phyloP scores from a whole-genome alignment of 2,797 vertebrate genomes.

The Adrianichthys oophorus region DNA sequence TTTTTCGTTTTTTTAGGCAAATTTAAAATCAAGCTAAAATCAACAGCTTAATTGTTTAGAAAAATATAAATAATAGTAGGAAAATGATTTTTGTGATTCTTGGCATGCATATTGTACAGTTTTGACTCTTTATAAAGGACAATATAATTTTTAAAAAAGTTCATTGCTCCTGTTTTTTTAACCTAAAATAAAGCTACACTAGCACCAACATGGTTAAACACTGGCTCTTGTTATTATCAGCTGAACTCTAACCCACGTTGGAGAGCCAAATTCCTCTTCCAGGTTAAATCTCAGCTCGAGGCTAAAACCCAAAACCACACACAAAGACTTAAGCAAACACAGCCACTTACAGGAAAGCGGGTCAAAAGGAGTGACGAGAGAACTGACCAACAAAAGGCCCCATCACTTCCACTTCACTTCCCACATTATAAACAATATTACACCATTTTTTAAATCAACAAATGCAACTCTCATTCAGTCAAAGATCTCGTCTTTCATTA shows the following conservation, averaged over 20 bases:
- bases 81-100: no score
- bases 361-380: conserved; percentile 56
- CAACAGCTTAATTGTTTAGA: no score
- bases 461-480: not conserved
- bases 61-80: no score
- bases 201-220: conserved; percentile 29
- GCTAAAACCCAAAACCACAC: conserved; percentile 39
- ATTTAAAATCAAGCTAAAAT: no score
- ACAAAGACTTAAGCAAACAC: conserved; percentile 11
- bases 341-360: conserved; percentile 46
- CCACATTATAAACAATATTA: conserved; percentile 17
- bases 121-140: no score
- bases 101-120: no score
- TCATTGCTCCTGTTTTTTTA: not conserved
- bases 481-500: not conserved
- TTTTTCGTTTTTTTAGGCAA: no score
- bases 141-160: no score
- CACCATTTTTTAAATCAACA: not conserved
- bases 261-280: conserved; percentile 37
- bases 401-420: conserved; percentile 54
- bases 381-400: conserved; percentile 58
- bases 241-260: conserved; percentile 44
- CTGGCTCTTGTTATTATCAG: conserved; percentile 50
- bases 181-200: not conserved
- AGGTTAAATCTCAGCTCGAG: conserved; percentile 54